A percentile compares a stretch with the other conserved stretches of the same genome.
Evolutionary conservation across 2,888 invertebrate species (phyloP).

Genomic region (Marronus borbonicus): DNA sequence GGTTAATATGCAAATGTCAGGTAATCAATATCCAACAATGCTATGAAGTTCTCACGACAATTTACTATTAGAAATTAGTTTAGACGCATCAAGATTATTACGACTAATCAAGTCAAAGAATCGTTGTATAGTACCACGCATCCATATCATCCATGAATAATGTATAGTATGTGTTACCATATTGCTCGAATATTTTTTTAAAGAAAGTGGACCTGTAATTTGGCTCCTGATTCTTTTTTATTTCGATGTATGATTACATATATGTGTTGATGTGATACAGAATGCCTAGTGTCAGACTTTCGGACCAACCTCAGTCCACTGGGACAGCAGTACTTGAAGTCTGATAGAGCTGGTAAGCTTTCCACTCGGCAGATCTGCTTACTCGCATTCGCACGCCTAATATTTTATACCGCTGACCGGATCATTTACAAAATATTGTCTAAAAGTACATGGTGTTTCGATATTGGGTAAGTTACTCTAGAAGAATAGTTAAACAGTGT

Average conservation of each 20-base stretch:
- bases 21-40: slow-evolving; percentile 20
- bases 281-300: slow-evolving; percentile 80
- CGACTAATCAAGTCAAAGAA: background rate
- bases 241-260: slow-evolving; percentile 18
- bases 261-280: slow-evolving; percentile 60
- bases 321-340: slow-evolving; percentile 88
- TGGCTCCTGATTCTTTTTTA: slow-evolving; percentile 26
- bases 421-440: slow-evolving; percentile 24
- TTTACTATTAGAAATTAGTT: slow-evolving; percentile 8
- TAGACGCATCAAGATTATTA: background rate
- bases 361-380: slow-evolving; percentile 52
- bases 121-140: background rate
- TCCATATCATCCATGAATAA: background rate
- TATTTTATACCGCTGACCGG: slow-evolving; percentile 32
- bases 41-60: slow-evolving; percentile 1
- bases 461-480: slow-evolving; percentile 41
- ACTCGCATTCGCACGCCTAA: slow-evolving; percentile 49
- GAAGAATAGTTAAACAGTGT: too few species aligned
- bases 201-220: background rate
- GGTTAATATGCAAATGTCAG: background rate
- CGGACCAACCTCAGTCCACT: slow-evolving; percentile 84
- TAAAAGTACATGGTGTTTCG: slow-evolving; percentile 28
- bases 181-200: background rate
- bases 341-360: slow-evolving; percentile 87
- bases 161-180: background rate